Conservation (phyloP, 2,888 invertebrate species). For the Erebia aethiops region DNA sequence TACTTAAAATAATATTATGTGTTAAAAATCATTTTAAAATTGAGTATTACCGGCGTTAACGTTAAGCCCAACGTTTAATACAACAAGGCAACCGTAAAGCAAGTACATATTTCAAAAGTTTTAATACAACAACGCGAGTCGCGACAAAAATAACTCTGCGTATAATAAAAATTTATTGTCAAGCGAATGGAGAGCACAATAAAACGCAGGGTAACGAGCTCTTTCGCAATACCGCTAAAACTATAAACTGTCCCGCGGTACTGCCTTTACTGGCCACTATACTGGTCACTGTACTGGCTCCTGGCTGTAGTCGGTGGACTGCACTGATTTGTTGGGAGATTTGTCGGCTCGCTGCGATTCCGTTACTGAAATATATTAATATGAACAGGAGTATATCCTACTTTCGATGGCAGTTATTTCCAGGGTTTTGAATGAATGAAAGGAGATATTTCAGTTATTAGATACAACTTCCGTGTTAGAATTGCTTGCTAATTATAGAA, state of each 20-base stretch:
- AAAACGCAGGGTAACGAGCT: slow-evolving; percentile 27
- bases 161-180: slow-evolving; percentile 33
- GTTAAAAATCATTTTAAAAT: neutral
- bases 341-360: slow-evolving; percentile 23
- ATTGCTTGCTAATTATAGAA: too few species aligned
- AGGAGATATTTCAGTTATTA: too few species aligned
- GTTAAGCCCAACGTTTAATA: neutral
- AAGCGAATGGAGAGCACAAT: slow-evolving; percentile 31
- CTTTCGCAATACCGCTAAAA: slow-evolving; percentile 35
- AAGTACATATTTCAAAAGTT: slow-evolving; percentile 21
- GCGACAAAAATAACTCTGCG: slow-evolving; percentile 24
- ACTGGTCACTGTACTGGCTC: neutral
- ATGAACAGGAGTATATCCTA: neutral
- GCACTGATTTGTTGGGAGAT: slow-evolving; percentile 21
- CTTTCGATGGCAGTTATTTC: too few species aligned
- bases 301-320: slow-evolving; percentile 1
- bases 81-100: slow-evolving; percentile 2
- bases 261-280: neutral
- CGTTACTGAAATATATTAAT: slow-evolving; percentile 10
- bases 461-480: too few species aligned
- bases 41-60: neutral
- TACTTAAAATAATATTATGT: neutral
- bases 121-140: slow-evolving; percentile 26
- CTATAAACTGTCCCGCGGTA: slow-evolving; percentile 25
- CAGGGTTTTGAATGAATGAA: too few species aligned